Percentiles rank a stretch among this genome's conserved stretches.
Conservation (phyloP, 2,888 invertebrate genomes). For the Philereme transversata region DNA sequence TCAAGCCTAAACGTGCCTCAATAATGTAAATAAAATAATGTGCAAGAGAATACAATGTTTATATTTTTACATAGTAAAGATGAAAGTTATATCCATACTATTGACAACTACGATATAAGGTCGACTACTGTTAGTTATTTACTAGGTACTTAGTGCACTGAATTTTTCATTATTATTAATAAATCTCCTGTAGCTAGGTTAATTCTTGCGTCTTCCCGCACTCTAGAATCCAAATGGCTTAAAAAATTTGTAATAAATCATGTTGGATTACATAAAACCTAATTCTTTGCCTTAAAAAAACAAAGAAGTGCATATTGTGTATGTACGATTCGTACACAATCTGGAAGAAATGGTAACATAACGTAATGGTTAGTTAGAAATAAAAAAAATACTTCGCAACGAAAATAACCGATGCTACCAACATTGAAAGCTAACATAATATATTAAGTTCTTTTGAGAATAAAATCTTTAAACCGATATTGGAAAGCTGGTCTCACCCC, state of each 20-base stretch:
- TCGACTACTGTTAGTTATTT: conserved; percentile 4
- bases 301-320: too few species aligned
- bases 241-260: not conserved
- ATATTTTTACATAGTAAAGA: conserved; percentile 4
- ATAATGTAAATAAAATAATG: not conserved
- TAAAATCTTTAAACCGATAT: too few species aligned
- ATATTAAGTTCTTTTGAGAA: too few species aligned
- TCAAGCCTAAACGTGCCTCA: conserved; percentile 8
- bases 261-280: too few species aligned
- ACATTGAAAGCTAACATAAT: too few species aligned
- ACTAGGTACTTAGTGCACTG: conserved; percentile 25
- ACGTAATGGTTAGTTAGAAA: too few species aligned
- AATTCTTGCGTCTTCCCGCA: conserved; percentile 42
- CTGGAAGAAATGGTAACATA: too few species aligned
- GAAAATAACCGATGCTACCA: too few species aligned
- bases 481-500: too few species aligned
- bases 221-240: conserved; percentile 20
- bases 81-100: conserved; percentile 7
- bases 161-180: conserved; percentile 23
- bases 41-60: conserved; percentile 1
- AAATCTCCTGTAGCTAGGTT: conserved; percentile 27
- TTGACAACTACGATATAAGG: conserved; percentile 8
- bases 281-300: too few species aligned
- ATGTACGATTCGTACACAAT: too few species aligned
- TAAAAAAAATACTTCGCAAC: too few species aligned